Base-by-base conservation (phyloP, 2,113 vertebrate genomes). In the Sitta europaea region DNA sequence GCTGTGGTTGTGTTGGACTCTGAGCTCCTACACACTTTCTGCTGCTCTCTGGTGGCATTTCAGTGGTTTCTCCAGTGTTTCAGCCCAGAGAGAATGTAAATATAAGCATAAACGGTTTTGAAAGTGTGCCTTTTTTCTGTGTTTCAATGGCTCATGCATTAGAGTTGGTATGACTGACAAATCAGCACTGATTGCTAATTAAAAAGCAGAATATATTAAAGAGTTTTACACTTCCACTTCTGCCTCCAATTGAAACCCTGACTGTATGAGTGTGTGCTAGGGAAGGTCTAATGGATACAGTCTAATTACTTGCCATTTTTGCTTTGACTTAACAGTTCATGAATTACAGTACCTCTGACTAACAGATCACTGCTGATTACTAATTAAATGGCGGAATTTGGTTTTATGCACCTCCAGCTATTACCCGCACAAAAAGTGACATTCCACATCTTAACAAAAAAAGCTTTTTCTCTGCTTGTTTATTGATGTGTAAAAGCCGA, bases 171-270 rank as follows among this genome's bases (percentile, higher is more conserved):
- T 97, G 96, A 97, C 96, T 97, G 97, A 96, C 93, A 97, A 98
- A 98, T 97, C 97, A 91, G 78, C 58, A 29, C 91, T 97, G 97
- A 98, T 97, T 98, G 97, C 96, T 97, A 97, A 98, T 98, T 98
- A 98, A 97, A 97, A 98, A 97, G 83, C 61, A 35, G 97, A 97
- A 97, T 97, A 91, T 95, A 97, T 97, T 97, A 95, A 93, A 85
- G 94, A 88, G 77, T 86, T 95, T 88, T 92, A 92, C 94, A 94
- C 85, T 96, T 94, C 70, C 83, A 62, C 67, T 96, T 94, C 85
- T 95, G 75, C 92, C 84, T 91, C 66, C 31, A 71, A 83, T 63
- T 92, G 90, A 97, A 97, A 58, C 90, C 70, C 79, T 90, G 58
- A 68, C 81, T 95, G 36, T 95, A 81, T 94, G 92, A 67, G 80